Evolutionary conservation across 1,140 invertebrate species (phyloP).

Genomic region (Drosophila arawakana): DNA sequence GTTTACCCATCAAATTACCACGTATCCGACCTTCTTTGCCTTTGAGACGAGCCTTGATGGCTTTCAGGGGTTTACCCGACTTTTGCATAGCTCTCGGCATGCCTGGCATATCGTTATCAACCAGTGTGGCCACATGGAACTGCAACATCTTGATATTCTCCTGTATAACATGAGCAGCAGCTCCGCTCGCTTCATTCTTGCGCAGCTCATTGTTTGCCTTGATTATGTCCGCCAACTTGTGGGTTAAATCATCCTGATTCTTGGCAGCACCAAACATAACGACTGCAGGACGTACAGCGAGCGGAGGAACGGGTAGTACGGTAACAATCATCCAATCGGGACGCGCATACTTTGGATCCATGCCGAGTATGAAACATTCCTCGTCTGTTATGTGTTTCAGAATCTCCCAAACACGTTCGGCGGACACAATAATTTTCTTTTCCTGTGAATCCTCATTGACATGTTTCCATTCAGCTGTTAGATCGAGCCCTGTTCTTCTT

Average conservation of each 20-base stretch:
- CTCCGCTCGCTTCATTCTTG: slow-evolving; percentile 97
- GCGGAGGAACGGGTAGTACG: slow-evolving; percentile 97
- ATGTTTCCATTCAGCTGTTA: slow-evolving; percentile 99
- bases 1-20: slow-evolving; percentile 99
- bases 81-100: slow-evolving; percentile 99
- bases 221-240: slow-evolving; percentile 99
- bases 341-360: slow-evolving; percentile 97
- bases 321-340: slow-evolving; percentile 99
- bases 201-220: slow-evolving; percentile 99
- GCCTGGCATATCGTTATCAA: slow-evolving; percentile 99
- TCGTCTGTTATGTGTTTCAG: slow-evolving; percentile 99
- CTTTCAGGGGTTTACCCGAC: slow-evolving; percentile 98
- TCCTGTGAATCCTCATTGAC: slow-evolving; percentile 99
- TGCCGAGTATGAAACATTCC: slow-evolving; percentile 97
- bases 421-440: slow-evolving; percentile 96
- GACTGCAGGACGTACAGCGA: slow-evolving; percentile 97
- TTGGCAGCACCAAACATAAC: slow-evolving; percentile 99
- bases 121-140: slow-evolving; percentile 98
- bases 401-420: slow-evolving; percentile 98
- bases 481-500: slow-evolving; percentile 93
- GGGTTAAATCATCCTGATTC: slow-evolving; percentile 99
- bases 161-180: slow-evolving; percentile 97
- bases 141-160: slow-evolving; percentile 99
- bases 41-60: slow-evolving; percentile 95
- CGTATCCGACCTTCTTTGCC: slow-evolving; percentile 99